Evolutionary conservation across 2,888 invertebrate genomes (phyloP).

Genomic region (Gandaritis pyraliata): DNA sequence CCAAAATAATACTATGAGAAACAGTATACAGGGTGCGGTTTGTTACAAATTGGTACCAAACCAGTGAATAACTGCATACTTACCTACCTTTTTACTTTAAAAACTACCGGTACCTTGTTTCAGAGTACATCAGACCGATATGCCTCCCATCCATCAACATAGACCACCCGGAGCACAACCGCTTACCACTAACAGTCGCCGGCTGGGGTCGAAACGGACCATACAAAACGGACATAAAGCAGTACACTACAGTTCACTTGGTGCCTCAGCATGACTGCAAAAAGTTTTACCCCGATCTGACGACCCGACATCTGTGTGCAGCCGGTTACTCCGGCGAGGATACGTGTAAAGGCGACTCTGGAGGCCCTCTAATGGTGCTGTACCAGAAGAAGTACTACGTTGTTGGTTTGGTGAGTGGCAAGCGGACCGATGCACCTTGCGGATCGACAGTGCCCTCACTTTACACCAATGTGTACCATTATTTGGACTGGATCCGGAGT

Average conservation of each 20-base stretch:
- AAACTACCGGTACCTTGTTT: conserved; percentile 40
- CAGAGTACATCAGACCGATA: conserved; percentile 75
- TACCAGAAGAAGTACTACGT: conserved; percentile 69
- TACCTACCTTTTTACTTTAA: too few relatives aligned
- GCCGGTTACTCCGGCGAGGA: conserved; percentile 72
- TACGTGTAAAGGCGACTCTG: conserved; percentile 78
- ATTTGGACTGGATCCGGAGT: conserved; percentile 66
- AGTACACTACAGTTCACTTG: conserved; percentile 70
- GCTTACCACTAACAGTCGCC: conserved; percentile 67
- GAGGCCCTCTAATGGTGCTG: conserved; percentile 74
- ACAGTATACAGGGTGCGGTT: too few relatives aligned
- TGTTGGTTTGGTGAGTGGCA: conserved; percentile 76
- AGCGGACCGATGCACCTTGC: conserved; percentile 70
- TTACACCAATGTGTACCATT: conserved; percentile 73
- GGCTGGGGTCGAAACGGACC: conserved; percentile 76
- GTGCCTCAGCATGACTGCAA: conserved; percentile 66
- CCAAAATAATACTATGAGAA: too few relatives aligned
- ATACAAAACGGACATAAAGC: conserved; percentile 66
- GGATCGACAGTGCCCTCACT: conserved; percentile 74
- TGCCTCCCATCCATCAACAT: conserved; percentile 71
- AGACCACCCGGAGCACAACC: conserved; percentile 62
- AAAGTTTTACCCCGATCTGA: conserved; percentile 60
- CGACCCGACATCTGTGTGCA: conserved; percentile 69
- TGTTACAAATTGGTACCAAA: too few relatives aligned
- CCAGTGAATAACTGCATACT: background rate